A percentile compares a stretch with the other conserved stretches of the same genome.
phyloP scores from a whole-genome alignment of 2,113 vertebrate genomes.

The Rhinoderma darwinii region DNA sequence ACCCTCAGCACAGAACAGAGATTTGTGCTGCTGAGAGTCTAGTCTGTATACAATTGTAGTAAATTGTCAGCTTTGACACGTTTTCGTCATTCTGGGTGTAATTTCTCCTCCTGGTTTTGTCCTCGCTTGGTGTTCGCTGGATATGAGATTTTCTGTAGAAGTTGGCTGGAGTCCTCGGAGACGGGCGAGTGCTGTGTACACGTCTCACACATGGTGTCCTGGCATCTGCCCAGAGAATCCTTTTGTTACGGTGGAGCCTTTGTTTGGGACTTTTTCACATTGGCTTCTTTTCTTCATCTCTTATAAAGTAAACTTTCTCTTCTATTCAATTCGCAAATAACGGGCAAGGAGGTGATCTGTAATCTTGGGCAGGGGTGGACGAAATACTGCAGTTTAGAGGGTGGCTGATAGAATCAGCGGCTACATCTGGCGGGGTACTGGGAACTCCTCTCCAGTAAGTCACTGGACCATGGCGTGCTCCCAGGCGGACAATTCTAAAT shows the following conservation, averaged over 20 bases:
- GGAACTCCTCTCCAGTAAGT: not conserved
- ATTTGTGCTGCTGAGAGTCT: not conserved
- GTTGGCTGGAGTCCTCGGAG: not conserved
- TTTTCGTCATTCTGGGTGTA: not conserved
- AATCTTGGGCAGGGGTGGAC: not conserved
- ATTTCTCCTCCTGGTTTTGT: not conserved
- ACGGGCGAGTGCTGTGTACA: not conserved
- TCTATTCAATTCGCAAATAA: not conserved
- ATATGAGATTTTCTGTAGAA: not conserved
- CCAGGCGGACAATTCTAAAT: not conserved
- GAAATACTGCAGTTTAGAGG: not conserved
- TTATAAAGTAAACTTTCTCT: not conserved
- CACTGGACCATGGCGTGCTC: not conserved
- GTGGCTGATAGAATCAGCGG: too few relatives aligned
- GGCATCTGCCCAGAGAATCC: constrained; percentile 23
- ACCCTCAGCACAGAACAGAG: too few relatives aligned
- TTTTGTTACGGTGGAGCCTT: not conserved
- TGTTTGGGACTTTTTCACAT: not conserved
- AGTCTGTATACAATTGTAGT: not conserved
- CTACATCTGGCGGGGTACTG: too few relatives aligned
- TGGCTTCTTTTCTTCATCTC: not conserved
- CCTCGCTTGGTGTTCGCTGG: not conserved
- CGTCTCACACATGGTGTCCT: constrained; percentile 17
- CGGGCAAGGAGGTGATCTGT: not conserved
- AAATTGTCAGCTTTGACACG: not conserved